phyloP scores from a whole-genome alignment of 2,888 invertebrate species.

The Priocnemis perturbator region DNA sequence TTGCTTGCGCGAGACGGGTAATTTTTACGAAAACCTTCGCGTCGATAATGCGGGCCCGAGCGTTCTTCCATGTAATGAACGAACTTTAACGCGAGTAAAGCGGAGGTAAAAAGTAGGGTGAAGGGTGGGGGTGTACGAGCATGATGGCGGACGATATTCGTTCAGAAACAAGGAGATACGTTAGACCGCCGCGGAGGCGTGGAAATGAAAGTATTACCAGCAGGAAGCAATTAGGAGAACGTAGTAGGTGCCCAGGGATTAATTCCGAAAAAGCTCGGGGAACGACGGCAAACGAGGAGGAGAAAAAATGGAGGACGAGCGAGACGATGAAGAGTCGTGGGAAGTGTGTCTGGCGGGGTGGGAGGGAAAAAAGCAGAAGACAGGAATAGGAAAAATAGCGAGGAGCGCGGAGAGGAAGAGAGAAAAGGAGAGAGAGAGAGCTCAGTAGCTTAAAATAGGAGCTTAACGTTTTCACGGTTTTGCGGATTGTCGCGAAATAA shows the following conservation, averaged over 20 bases:
- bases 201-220: constrained; percentile 60
- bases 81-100: too few species aligned
- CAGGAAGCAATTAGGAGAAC: constrained; percentile 57
- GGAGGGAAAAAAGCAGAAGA: constrained; percentile 10
- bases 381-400: constrained; percentile 8
- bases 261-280: constrained; percentile 52
- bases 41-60: too few species aligned
- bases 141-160: background rate
- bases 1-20: too few species aligned
- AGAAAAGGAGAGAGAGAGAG: constrained; percentile 16
- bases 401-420: background rate
- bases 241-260: constrained; percentile 53
- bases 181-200: constrained; percentile 40
- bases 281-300: constrained; percentile 26
- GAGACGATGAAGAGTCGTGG: constrained; percentile 6
- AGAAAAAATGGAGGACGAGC: constrained; percentile 21
- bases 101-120: background rate
- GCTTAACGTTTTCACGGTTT: too few species aligned
- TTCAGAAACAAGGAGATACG: constrained; percentile 38
- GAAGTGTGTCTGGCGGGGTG: background rate
- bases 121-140: background rate
- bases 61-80: too few species aligned
- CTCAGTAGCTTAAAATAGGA: background rate
- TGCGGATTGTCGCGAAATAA: too few species aligned
- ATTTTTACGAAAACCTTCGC: too few species aligned